These are phyloP conservation scores for Alaudala cheleensis DNA, from an alignment of 2,113 vertebrate genomes.

Conservation along the genomic window DNA sequence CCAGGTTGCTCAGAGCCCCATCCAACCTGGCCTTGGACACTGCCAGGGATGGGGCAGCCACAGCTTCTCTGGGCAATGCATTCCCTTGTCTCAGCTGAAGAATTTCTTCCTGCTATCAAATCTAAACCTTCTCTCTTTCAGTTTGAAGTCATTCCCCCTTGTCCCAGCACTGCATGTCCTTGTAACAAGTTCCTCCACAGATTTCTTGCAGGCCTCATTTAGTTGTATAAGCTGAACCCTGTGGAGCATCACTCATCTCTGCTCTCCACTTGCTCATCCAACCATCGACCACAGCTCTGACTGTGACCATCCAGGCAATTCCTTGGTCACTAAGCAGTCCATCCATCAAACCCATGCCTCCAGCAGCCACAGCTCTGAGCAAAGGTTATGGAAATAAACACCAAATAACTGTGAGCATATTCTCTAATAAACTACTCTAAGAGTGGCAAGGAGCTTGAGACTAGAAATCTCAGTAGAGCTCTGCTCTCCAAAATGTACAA, in stretches of 20 bases:
- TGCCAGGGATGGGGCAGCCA: background rate
- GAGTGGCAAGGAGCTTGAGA: background rate
- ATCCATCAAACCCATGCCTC: background rate
- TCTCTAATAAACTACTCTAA: background rate
- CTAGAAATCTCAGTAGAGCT: background rate
- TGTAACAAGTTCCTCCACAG: background rate
- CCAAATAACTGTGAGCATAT: background rate
- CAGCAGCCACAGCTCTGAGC: background rate
- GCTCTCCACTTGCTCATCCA: background rate
- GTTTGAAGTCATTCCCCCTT: background rate
- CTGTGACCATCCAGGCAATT: background rate
- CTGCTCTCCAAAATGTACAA: background rate
- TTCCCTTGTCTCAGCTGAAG: background rate
- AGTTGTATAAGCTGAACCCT: background rate
- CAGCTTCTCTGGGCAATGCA: background rate
- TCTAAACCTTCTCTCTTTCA: background rate
- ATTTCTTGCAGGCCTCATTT: background rate
- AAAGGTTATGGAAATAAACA: background rate
- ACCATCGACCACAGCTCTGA: background rate
- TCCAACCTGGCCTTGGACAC: background rate
- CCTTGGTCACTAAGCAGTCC: background rate
- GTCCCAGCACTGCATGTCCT: background rate
- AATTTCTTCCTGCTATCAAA: background rate
- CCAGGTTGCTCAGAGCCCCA: background rate
- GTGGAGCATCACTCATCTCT: background rate